Evolutionary conservation across 2,888 invertebrate genomes (phyloP), one percentile per base, ranked within the genome.

Genomic region (Hirtodrosophila alboralis): DNA sequence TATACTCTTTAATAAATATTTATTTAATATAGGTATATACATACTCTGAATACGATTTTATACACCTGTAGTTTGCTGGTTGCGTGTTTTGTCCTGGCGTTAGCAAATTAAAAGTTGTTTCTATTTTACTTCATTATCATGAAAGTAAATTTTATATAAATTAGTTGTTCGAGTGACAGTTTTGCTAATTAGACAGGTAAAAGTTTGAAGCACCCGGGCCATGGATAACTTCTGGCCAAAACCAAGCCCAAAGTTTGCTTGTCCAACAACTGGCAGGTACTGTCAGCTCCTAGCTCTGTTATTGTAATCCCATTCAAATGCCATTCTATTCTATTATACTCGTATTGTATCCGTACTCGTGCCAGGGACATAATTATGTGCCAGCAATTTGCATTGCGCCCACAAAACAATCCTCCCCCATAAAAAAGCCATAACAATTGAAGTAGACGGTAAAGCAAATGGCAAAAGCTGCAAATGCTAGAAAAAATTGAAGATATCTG

Each of bases 351-450:
- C 41, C 27, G 1, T 23, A 34, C 40, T 31, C 51, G 31, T 37
- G 51, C 47, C 62, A 61, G 71, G 65, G 83, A 80, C 84, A 80
- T 83, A 86, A 86, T 86, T 87, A 86, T 86, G 78, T 74, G 73
- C 69, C 66, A 44, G 71, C 79, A 72, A 85, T 86, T 86, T 79
- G 68, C 71, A 85, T 81, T 75, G 73, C 72, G 60, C 67, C 76
- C 71, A 65, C 76, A 71, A 64, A 64, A 80, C 73, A 84, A 64
- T 62, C 49, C 45, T 74, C 73, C 49, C 45, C 75, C 73, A 74
- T 68, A 73, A 77, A 23, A 65, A 69, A 58, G 66, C 72, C 66
- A 68, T 70, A 85, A 79, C 70, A 80, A 76, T 78, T 72, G 69
- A 53, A 48, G 63, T 52, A 49, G 62, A 70, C 49, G 61, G 49